These are phyloP conservation scores for Scaptodrosophila latifasciaeformis DNA, from an alignment of 2,888 invertebrate genomes.

Conservation along the genomic window DNA sequence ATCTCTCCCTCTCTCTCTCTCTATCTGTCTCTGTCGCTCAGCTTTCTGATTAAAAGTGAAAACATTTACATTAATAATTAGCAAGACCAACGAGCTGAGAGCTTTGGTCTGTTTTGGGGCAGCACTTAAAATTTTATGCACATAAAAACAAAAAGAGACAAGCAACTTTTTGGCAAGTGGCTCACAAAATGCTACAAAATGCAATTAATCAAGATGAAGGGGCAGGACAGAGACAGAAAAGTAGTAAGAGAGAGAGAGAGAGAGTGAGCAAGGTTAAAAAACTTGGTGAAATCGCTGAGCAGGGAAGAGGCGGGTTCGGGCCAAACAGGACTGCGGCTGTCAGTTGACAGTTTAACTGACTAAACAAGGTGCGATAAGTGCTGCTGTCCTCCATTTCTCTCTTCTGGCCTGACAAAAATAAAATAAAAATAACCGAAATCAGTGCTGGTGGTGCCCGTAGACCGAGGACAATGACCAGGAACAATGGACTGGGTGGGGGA, in stretches of 20 bases:
- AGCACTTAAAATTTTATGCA: slow-evolving; percentile 10
- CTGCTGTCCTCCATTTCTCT: slow-evolving; percentile 4
- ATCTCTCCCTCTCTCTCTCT: too few species aligned
- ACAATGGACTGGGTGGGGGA: background rate
- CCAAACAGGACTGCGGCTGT: background rate
- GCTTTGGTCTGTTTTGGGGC: slow-evolving; percentile 24
- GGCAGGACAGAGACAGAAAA: background rate
- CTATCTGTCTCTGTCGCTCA: too few species aligned
- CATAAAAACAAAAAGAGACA: slow-evolving; percentile 43
- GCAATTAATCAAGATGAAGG: slow-evolving; percentile 62
- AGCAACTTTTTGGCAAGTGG: too few species aligned
- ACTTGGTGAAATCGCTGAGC: too few species aligned
- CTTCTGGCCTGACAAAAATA: background rate
- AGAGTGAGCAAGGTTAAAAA: slow-evolving; percentile 35
- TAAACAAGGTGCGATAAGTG: slow-evolving; percentile 71
- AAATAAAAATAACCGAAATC: slow-evolving; percentile 33
- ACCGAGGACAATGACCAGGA: slow-evolving; percentile 64
- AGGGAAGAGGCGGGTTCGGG: background rate
- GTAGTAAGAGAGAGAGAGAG: background rate
- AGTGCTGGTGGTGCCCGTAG: slow-evolving; percentile 40
- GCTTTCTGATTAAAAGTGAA: slow-evolving; percentile 48
- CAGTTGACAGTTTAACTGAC: slow-evolving; percentile 64
- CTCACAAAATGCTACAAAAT: slow-evolving; percentile 32
- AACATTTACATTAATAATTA: slow-evolving; percentile 71
- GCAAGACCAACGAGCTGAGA: slow-evolving; percentile 26